A percentile compares a stretch with the other conserved stretches of the same genome.
Conservation (phyloP, 2,113 vertebrate species). For the Neomonachus schauinslandi region DNA sequence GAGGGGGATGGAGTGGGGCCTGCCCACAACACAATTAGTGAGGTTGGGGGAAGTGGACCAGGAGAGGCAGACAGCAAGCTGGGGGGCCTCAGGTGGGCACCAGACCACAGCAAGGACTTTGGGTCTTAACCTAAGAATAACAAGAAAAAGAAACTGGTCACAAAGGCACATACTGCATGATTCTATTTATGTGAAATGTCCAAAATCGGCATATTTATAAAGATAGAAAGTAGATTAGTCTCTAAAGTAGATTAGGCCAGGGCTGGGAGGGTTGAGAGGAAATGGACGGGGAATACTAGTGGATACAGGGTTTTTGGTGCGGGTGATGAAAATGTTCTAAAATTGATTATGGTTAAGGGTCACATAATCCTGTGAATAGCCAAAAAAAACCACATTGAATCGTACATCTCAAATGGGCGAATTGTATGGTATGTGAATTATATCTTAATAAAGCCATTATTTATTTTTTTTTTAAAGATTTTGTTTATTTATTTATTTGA, state of each 20-base stretch:
- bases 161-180: neutral
- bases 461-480: too few relatives aligned
- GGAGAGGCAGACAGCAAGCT: neutral
- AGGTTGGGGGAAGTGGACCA: neutral
- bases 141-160: neutral
- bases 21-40: neutral
- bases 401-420: neutral
- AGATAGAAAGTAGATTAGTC: neutral
- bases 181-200: neutral
- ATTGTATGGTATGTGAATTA: conserved; percentile 11
- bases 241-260: neutral
- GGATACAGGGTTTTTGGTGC: neutral
- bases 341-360: neutral
- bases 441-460: conserved; percentile 59
- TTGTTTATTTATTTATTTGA: too few relatives aligned
- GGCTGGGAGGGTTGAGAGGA: neutral
- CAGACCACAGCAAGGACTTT: neutral
- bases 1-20: neutral
- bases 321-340: conserved; percentile 44
- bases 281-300: neutral
- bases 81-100: neutral
- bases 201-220: neutral
- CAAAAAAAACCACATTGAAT: neutral
- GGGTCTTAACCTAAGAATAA: conserved; percentile 37
- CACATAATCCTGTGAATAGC: conserved; percentile 24